phyloP scores from a whole-genome alignment of 1,140 invertebrate genomes.

The Caenorhabditis elegans region WBcel235 BX284606.5:8290001-8290500 shows the following conservation, averaged over 20 bases:
- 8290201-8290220: background rate
- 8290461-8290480: background rate
- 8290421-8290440: background rate
- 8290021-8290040: constrained; percentile 38
- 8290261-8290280: background rate
- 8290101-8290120: constrained; percentile 32
- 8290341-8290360: no score
- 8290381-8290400: background rate
- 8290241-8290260: background rate
- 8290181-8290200: background rate
- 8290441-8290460: background rate
- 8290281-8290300: background rate
- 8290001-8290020: constrained; percentile 18
- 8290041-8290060: constrained; percentile 23
- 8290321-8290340: background rate
- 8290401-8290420: background rate
- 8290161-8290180: background rate
- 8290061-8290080: background rate
- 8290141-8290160: constrained; percentile 12
- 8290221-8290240: background rate
- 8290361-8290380: no score
- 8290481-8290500: background rate
- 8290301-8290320: constrained; percentile 1
- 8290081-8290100: constrained; percentile 34
- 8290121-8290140: background rate